Evolutionary conservation across 2,113 vertebrate species (phyloP).

Genomic region (Apteryx owenii): DNA sequence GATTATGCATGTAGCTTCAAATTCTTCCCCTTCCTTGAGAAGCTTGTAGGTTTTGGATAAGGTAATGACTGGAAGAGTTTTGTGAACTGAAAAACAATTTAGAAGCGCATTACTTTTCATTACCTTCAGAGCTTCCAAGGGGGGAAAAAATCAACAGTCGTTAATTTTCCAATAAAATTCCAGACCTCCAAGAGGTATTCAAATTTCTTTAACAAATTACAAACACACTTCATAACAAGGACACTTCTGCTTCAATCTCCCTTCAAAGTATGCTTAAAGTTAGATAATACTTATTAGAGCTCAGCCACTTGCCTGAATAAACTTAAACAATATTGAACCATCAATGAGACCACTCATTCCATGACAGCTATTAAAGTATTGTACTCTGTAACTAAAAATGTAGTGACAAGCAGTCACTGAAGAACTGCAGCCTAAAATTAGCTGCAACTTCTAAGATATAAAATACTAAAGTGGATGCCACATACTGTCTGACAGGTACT

Average conservation of each 20-base stretch:
- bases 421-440: not conserved
- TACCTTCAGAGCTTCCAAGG: not conserved
- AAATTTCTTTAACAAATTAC: not conserved
- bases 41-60: conserved; percentile 82
- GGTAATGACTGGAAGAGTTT: conserved; percentile 81
- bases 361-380: not conserved
- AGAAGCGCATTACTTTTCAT: conserved; percentile 36
- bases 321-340: not conserved
- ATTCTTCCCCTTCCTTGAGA: conserved; percentile 84
- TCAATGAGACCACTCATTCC: not conserved
- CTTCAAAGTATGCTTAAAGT: not conserved
- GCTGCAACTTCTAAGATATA: not conserved
- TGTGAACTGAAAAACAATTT: conserved; percentile 82
- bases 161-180: conserved; percentile 53
- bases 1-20: conserved; percentile 86
- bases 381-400: not conserved
- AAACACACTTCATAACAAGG: not conserved
- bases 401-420: not conserved
- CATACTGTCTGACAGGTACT: not conserved
- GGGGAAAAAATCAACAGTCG: conserved; percentile 36
- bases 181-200: not conserved
- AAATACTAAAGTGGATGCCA: not conserved
- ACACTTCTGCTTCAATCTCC: not conserved
- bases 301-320: not conserved
- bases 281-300: not conserved